Evolutionary conservation across 2,113 vertebrate species (phyloP).

Genomic region (Chaetorhynchus papuensis): DNA sequence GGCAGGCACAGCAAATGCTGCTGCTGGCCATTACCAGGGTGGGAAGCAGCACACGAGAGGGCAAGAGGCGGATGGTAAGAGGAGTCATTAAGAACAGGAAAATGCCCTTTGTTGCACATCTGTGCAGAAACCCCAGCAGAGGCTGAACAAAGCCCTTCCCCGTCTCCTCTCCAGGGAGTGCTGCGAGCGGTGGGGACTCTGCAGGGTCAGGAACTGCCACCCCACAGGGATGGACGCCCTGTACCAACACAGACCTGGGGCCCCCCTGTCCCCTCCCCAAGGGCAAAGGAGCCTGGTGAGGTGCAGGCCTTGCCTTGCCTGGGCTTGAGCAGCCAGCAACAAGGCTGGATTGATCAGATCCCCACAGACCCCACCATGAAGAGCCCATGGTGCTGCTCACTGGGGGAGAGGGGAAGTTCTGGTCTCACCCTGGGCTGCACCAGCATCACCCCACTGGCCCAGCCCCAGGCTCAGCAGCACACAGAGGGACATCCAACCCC

Average conservation of each 20-base stretch:
- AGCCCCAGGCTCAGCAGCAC: neutral
- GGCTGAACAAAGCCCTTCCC: neutral
- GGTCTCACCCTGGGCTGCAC: neutral
- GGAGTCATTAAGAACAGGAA: neutral
- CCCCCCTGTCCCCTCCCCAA: neutral
- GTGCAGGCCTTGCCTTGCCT: neutral
- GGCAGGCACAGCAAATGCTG: neutral
- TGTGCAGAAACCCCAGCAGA: neutral
- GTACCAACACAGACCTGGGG: accelerated
- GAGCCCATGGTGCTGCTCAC: accelerated
- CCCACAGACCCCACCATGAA: accelerated
- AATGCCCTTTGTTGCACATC: neutral
- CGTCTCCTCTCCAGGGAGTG: accelerated
- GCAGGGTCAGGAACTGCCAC: neutral
- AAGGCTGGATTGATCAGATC: accelerated
- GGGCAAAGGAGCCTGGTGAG: neutral
- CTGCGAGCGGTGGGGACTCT: accelerated
- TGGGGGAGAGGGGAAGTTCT: accelerated
- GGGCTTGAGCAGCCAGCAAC: neutral
- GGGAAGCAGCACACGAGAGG: neutral
- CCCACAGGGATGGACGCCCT: neutral
- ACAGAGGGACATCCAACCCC: neutral
- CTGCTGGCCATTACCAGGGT: neutral
- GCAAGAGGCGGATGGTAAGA: neutral
- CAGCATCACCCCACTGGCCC: neutral